These are phyloP conservation scores for Trissonchulus latispiculum DNA, from an alignment of 2,888 invertebrate genomes.

Conservation along the genomic window DNA sequence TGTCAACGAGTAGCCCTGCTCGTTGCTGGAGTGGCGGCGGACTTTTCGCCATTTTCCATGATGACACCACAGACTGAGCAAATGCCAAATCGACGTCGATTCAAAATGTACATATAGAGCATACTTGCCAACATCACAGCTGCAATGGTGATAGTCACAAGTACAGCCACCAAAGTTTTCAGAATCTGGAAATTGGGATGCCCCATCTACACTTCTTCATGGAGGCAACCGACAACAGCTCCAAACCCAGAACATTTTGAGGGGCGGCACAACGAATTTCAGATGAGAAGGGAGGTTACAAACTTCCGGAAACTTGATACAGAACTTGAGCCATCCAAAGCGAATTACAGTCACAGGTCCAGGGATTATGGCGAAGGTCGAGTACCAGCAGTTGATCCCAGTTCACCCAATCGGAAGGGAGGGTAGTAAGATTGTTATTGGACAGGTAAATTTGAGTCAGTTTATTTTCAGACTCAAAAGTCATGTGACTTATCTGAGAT, in stretches of 20 bases:
- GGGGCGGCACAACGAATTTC: too few species aligned
- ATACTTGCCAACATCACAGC: too few species aligned
- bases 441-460: constrained; percentile 5
- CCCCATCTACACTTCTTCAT: too few species aligned
- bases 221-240: too few species aligned
- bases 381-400: constrained; percentile 14
- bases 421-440: constrained; percentile 10
- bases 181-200: not conserved
- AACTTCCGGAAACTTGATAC: not conserved
- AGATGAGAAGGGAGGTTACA: not conserved
- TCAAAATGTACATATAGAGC: too few species aligned
- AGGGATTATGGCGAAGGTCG: constrained; percentile 21
- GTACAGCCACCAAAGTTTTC: not conserved
- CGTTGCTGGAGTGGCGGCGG: not conserved
- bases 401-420: constrained; percentile 7
- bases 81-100: too few species aligned
- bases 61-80: too few species aligned
- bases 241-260: too few species aligned
- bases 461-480: constrained; percentile 18
- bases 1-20: not conserved
- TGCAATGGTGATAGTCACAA: not conserved
- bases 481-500: not conserved
- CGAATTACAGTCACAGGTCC: constrained; percentile 21
- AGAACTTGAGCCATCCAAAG: not conserved
- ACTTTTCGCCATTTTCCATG: too few species aligned